Conservation (phyloP, 2,113 vertebrate species). For the Larimichthys crocea region DNA sequence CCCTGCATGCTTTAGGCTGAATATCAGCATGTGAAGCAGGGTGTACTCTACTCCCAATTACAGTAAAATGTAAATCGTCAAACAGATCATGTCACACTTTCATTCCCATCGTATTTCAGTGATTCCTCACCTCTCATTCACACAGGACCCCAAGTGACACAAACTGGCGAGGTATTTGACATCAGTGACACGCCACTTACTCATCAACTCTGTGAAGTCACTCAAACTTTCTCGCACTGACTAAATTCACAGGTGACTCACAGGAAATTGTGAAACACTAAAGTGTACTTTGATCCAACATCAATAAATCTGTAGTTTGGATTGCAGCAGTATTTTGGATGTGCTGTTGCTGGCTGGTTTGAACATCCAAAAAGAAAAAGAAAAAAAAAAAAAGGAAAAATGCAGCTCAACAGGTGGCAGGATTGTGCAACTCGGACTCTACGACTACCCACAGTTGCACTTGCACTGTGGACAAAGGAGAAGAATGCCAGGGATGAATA, state of each 20-base stretch:
- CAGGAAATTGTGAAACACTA: slow-evolving; percentile 30
- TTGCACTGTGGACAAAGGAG: slow-evolving; percentile 60
- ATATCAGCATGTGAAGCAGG: slow-evolving; percentile 28
- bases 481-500: slow-evolving; percentile 67
- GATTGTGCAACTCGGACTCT: slow-evolving; percentile 51
- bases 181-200: slow-evolving; percentile 40
- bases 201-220: slow-evolving; percentile 38
- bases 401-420: slow-evolving; percentile 65
- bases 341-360: background rate
- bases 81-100: background rate
- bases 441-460: slow-evolving; percentile 49
- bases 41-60: background rate
- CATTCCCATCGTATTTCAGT: background rate
- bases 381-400: background rate
- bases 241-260: slow-evolving; percentile 57
- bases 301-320: background rate
- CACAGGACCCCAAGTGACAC: background rate
- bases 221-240: slow-evolving; percentile 38
- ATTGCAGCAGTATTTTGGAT: background rate
- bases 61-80: background rate
- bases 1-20: slow-evolving; percentile 7
- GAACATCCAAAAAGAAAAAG: background rate
- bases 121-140: background rate
- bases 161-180: background rate
- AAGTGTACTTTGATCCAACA: background rate